These are phyloP conservation scores for Chirona hameri DNA, from an alignment of 2,888 invertebrate genomes.

Conservation along the genomic window DNA sequence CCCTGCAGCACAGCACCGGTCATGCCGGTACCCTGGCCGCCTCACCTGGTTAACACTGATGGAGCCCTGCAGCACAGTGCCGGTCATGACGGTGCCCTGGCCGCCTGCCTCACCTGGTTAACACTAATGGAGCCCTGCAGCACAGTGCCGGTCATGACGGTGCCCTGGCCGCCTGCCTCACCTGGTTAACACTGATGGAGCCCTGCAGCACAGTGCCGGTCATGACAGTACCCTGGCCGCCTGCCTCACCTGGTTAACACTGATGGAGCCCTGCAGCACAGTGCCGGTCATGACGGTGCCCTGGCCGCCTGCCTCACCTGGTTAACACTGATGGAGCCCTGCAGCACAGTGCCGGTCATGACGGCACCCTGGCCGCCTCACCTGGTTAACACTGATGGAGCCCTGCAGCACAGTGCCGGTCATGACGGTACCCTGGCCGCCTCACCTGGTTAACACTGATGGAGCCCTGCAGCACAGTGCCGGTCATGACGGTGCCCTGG, in stretches of 20 bases:
- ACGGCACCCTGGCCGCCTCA: conserved; percentile 70
- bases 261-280: conserved; percentile 57
- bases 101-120: no score
- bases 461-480: conserved; percentile 61
- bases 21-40: no score
- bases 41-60: conserved; percentile 55
- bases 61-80: conserved; percentile 61
- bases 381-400: conserved; percentile 53
- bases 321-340: conserved; percentile 57
- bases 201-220: conserved; percentile 66
- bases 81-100: conserved; percentile 68
- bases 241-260: no score
- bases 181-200: conserved; percentile 53
- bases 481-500: conserved; percentile 68
- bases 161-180: conserved; percentile 71
- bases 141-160: conserved; percentile 66
- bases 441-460: conserved; percentile 55
- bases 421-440: conserved; percentile 68
- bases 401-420: conserved; percentile 66
- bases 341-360: conserved; percentile 64
- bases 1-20: conserved; percentile 55
- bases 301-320: no score
- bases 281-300: conserved; percentile 70
- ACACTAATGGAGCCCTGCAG: conserved; percentile 57
- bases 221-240: conserved; percentile 68